Conservation (phyloP, 2,888 invertebrate species). For the Metacarcinus magister region DNA sequence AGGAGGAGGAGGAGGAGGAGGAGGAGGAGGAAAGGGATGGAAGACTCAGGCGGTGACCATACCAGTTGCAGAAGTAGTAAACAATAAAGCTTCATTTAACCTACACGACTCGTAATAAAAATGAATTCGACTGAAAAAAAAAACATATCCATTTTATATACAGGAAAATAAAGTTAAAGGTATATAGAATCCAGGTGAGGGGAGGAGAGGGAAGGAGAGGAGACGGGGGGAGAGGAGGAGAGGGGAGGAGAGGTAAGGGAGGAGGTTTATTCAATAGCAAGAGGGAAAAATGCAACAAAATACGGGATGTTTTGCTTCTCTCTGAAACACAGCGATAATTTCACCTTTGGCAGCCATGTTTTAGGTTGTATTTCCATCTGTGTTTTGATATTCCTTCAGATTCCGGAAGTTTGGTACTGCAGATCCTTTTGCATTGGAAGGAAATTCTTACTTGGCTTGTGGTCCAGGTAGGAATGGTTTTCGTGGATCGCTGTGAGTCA, state of each 20-base stretch:
- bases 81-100: conserved; percentile 34
- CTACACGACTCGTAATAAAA: background rate
- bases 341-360: background rate
- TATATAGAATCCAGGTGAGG: background rate
- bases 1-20: background rate
- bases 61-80: conserved; percentile 8
- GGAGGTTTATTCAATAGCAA: conserved; percentile 13
- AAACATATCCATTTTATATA: background rate
- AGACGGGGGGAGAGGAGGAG: background rate
- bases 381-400: background rate
- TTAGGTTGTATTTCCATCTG: background rate
- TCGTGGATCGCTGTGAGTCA: no score
- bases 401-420: background rate
- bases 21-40: background rate
- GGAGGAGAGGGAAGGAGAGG: background rate
- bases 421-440: no score
- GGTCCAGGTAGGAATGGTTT: background rate
- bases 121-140: background rate
- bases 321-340: background rate
- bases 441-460: background rate
- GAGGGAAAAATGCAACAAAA: background rate
- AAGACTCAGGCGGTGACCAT: background rate
- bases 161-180: conserved; percentile 28
- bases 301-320: background rate
- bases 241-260: background rate